Evolutionary conservation across 2,113 vertebrate genomes (phyloP).

Genomic region (Telmatochromis brachygnathus): DNA sequence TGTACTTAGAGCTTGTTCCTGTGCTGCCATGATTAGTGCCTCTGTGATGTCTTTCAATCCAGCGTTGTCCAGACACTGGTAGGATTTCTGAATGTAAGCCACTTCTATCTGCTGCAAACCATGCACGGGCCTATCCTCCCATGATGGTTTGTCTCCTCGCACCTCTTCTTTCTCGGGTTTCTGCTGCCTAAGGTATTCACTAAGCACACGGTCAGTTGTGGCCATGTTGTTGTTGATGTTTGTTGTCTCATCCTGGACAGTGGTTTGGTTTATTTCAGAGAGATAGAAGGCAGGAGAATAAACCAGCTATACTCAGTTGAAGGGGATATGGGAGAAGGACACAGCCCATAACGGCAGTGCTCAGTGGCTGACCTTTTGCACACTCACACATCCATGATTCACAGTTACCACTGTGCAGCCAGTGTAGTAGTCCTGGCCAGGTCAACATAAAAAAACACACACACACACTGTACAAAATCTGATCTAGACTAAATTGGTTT

Average conservation of each 20-base stretch:
- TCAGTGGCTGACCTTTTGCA: neutral
- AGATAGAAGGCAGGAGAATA: neutral
- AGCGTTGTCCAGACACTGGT: neutral
- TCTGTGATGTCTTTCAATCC: neutral
- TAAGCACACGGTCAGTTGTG: neutral
- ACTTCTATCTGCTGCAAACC: neutral
- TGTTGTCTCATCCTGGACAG: neutral
- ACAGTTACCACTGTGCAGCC: neutral
- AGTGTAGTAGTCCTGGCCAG: neutral
- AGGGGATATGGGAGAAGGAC: neutral
- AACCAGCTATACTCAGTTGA: neutral
- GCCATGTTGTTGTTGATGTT: neutral
- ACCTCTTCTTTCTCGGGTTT: neutral
- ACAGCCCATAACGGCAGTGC: neutral
- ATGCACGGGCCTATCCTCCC: fast-evolving
- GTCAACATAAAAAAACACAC: neutral
- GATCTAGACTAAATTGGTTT: neutral
- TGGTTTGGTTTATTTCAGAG: neutral
- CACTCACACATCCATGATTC: neutral
- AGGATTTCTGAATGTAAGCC: neutral
- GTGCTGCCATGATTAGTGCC: neutral
- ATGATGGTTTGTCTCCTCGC: neutral
- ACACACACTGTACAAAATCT: neutral
- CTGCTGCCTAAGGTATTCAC: neutral
- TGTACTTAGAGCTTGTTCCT: neutral